Base-by-base conservation (phyloP, 1,140 invertebrate species). In the Drosophila persimilis region DNA sequence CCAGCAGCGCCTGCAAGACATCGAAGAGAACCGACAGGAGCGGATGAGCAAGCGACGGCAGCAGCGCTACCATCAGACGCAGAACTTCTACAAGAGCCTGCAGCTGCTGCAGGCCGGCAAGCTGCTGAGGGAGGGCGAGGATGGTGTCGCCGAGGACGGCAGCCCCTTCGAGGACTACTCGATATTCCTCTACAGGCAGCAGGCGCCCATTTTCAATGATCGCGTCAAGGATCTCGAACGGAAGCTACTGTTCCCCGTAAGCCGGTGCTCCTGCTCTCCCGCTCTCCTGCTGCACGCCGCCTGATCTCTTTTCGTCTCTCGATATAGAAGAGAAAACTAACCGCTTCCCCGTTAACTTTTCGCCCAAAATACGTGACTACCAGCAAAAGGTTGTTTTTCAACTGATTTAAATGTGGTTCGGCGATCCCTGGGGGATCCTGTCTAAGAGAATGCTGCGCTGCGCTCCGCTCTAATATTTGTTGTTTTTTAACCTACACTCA, bases 11-110 rank as follows among this genome's bases (percentile, higher is more conserved):
- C 92, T 94, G 56, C 92, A 94, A 90, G 95, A 96, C 73, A 95
- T 95, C 57, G 94, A 94, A 89, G 92, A 92, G 58, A 95, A 95
- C 93, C 93, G 95, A 45, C 91, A 91, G 45, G 95, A 95, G 56
- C 93, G 94, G 58, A 93, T 94, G 91, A 93, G 93, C 89, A 94
- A 93, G 67, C 92, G 94, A 7, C 93, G 94, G 62, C 94, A 95
- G 88, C 93, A 95, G 75, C 92, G 95, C 61, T 94, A 94, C 89
- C 93, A 95, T 77, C 94, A 95, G 66, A 95, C 94, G 2, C 94
- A 95, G 78, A 95, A 95, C 62, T 95, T 96, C 91, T 93, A 95
- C 81, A 95, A 96, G 92, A 96, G 95, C 90, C 94, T 96, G 93
- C 94, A 95, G 88, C 95, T 96, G 94, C 92, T 96, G 66, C 94